Conservation (phyloP, 2,888 invertebrate species). For the Syrista parreyssii region DNA sequence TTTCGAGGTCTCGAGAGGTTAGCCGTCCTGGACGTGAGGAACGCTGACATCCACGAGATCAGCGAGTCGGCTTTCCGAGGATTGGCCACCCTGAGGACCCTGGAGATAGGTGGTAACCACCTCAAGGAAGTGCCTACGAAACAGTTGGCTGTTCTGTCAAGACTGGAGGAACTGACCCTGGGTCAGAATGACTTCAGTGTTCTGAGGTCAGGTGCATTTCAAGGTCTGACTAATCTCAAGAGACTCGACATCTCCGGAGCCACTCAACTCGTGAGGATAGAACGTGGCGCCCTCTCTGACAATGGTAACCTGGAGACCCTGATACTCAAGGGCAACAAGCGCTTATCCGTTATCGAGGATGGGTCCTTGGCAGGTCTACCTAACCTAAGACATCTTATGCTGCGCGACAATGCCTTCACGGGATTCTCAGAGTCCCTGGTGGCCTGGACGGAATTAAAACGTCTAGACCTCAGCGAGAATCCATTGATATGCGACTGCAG, state of each 20-base stretch:
- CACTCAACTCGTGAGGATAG: constrained; percentile 77
- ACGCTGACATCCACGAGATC: constrained; percentile 84
- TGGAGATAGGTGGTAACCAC: constrained; percentile 85
- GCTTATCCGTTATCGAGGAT: constrained; percentile 78
- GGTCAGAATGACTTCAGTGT: constrained; percentile 85
- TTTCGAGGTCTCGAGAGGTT: constrained; percentile 82
- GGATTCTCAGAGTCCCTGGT: constrained; percentile 83
- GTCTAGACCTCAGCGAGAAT: constrained; percentile 84
- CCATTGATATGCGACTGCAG: constrained; percentile 85
- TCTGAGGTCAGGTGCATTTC: constrained; percentile 80
- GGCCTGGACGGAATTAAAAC: constrained; percentile 81
- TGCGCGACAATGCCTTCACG: constrained; percentile 83
- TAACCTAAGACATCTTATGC: constrained; percentile 79
- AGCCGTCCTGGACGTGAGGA: constrained; percentile 81
- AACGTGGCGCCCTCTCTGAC: constrained; percentile 81
- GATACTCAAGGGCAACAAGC: constrained; percentile 81
- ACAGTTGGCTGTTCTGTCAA: constrained; percentile 76
- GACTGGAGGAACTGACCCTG: constrained; percentile 83
- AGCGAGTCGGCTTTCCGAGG: constrained; percentile 82
- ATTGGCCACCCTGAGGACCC: constrained; percentile 78
- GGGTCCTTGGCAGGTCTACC: constrained; percentile 83
- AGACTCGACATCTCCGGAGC: constrained; percentile 84
- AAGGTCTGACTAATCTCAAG: constrained; percentile 81
- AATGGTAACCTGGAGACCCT: constrained; percentile 86
- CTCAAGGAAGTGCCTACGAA: constrained; percentile 80